Conservation (phyloP, 2,797 vertebrate species). For the Sebastes itinus region DNA sequence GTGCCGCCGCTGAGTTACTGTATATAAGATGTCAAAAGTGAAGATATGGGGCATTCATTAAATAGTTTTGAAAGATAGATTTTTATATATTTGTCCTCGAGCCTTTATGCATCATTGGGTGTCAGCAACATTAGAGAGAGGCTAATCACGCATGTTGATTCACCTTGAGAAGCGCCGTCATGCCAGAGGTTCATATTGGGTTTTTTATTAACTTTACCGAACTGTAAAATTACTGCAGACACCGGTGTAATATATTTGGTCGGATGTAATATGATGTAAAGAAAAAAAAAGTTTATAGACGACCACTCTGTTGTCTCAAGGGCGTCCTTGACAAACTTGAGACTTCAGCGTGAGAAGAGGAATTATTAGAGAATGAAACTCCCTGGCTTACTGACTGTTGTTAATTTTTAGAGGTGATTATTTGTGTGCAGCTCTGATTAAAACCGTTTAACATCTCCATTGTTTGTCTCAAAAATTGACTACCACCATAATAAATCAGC, state of each 20-base stretch:
- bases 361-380: conserved; percentile 51
- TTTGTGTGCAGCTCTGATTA: conserved; percentile 61
- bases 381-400: conserved; percentile 20
- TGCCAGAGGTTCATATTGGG: conserved; percentile 48
- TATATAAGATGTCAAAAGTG: conserved; percentile 66
- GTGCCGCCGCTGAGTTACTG: conserved; percentile 63
- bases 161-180: conserved; percentile 58
- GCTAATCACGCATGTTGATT: conserved; percentile 64
- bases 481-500: conserved; percentile 43
- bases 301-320: conserved; percentile 41
- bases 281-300: conserved; percentile 27
- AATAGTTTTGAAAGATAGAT: conserved; percentile 55
- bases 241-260: conserved; percentile 52
- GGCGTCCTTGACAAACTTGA: conserved; percentile 33
- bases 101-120: conserved; percentile 50
- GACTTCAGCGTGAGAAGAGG: conserved; percentile 13
- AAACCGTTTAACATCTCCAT: conserved; percentile 58
- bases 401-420: conserved; percentile 48
- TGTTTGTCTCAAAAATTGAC: conserved; percentile 40
- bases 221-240: conserved; percentile 56
- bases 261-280: conserved; percentile 34
- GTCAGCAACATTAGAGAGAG: conserved; percentile 30
- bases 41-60: conserved; percentile 59
- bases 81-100: conserved; percentile 67
- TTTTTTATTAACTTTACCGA: conserved; percentile 58